These are phyloP conservation scores for Bombus vancouverensis DNA, from an alignment of 1,140 invertebrate species.

Conservation along the genomic window DNA sequence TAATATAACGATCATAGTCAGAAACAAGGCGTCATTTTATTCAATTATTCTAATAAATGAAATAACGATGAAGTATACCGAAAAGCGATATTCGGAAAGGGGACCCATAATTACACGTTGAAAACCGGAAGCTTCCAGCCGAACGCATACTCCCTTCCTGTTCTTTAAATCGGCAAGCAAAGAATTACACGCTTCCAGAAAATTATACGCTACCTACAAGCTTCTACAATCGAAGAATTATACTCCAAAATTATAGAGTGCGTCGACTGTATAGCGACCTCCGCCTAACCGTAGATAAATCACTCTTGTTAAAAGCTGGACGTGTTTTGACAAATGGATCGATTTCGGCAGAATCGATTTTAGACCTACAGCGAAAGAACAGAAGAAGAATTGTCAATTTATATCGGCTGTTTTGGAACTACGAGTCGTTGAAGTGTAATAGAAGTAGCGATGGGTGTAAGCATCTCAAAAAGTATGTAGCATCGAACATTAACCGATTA, in stretches of 20 bases:
- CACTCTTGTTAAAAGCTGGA: neutral
- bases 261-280: neutral
- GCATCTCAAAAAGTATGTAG: too few relatives aligned
- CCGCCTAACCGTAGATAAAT: neutral
- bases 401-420: too few relatives aligned
- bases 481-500: too few relatives aligned
- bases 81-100: neutral
- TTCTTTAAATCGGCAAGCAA: slow-evolving; percentile 1
- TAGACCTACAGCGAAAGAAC: neutral
- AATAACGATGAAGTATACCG: neutral
- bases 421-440: neutral
- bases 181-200: slow-evolving; percentile 20
- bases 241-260: neutral
- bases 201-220: neutral
- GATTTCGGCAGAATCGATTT: slow-evolving; percentile 8
- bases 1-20: too few relatives aligned
- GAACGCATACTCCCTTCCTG: neutral
- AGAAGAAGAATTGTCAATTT: neutral
- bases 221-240: neutral
- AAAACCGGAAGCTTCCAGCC: neutral
- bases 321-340: neutral
- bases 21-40: too few relatives aligned
- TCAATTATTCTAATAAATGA: too few relatives aligned
- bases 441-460: neutral
- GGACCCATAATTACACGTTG: neutral